These are phyloP conservation scores for Brienomyrus longianalis DNA, from an alignment of 2,113 vertebrate species.

Conservation along the genomic window DNA sequence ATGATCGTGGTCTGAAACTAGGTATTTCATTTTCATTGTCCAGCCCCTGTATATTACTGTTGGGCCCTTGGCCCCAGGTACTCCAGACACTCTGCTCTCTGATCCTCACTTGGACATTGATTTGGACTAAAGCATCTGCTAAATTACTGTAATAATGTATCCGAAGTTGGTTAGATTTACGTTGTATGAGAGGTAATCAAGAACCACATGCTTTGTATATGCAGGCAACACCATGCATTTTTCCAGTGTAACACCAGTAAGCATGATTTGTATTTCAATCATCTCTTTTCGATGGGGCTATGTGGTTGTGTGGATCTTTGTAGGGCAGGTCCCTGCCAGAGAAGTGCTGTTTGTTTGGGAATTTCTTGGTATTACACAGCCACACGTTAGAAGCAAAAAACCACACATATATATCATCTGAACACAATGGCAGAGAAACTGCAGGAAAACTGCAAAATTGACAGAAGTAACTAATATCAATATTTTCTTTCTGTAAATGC, in stretches of 20 bases:
- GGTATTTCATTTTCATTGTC: not conserved
- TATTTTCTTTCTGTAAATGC: not conserved
- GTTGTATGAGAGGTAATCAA: not conserved
- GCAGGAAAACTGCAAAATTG: too few species aligned
- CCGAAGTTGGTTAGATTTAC: not conserved
- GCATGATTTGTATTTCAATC: not conserved
- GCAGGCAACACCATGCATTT: too few species aligned
- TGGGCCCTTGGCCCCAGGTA: not conserved
- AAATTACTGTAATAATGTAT: not conserved
- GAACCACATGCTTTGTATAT: not conserved
- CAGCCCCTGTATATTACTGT: not conserved
- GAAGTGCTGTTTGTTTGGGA: not conserved
- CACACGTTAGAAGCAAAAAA: not conserved
- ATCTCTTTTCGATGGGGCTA: not conserved
- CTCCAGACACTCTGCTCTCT: not conserved
- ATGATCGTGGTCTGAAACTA: not conserved
- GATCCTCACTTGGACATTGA: not conserved
- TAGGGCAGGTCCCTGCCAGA: not conserved
- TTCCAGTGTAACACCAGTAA: not conserved
- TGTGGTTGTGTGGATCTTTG: not conserved
- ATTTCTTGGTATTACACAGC: not conserved
- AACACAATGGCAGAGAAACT: not conserved
- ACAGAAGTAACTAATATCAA: not conserved
- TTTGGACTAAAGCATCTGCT: not conserved
- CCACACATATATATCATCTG: not conserved